Conservation (phyloP, 1,140 invertebrate genomes). For the Hermetia illucens region DNA sequence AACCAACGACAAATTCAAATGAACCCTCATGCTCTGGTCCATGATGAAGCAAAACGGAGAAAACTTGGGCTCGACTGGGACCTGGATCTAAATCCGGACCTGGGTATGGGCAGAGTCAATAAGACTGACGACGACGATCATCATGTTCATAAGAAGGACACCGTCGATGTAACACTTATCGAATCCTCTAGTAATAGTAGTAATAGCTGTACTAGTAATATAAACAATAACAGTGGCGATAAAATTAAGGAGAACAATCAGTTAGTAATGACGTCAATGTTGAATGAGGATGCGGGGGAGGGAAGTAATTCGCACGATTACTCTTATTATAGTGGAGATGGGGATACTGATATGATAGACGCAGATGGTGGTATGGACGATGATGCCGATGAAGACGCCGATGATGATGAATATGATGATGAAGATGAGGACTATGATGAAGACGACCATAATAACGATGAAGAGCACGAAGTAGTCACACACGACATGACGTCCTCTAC, state of each 20-base stretch:
- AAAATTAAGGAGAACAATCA: not conserved
- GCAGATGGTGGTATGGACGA: not conserved
- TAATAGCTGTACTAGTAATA: not conserved
- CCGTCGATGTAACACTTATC: no score
- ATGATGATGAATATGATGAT: constrained; percentile 2
- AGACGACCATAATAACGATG: constrained; percentile 10
- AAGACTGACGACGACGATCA: not conserved
- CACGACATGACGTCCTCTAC: constrained; percentile 1
- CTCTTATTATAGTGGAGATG: not conserved
- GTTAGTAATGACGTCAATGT: not conserved
- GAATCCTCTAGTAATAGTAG: not conserved
- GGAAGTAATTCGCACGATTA: not conserved
- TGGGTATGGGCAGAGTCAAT: no score
- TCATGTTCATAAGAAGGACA: no score
- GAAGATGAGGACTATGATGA: constrained; percentile 2
- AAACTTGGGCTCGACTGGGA: no score
- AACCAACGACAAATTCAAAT: no score
- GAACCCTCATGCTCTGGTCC: no score
- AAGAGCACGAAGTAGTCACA: constrained; percentile 9
- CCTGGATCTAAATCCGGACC: no score
- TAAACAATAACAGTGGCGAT: constrained; percentile 1
- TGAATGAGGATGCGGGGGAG: not conserved
- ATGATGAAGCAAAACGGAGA: no score
- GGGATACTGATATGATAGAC: not conserved
- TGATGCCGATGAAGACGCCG: not conserved